A percentile compares a stretch with the other conserved stretches of the same genome.
Evolutionary conservation across 2,113 vertebrate genomes (phyloP).

Genomic region (Felis chaus): DNA sequence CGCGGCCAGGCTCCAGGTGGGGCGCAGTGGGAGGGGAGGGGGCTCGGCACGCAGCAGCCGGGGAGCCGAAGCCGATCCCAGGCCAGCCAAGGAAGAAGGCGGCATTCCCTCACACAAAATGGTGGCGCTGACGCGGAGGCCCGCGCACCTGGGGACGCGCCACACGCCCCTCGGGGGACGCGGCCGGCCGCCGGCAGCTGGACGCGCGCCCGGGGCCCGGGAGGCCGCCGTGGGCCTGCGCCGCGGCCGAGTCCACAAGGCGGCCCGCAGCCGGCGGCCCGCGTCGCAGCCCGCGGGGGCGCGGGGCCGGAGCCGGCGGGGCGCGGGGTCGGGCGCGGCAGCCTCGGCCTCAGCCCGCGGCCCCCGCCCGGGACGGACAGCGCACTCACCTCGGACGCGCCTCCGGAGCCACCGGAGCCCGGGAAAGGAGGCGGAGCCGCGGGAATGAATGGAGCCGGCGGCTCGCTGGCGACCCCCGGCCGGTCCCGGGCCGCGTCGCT

Average conservation of each 20-base stretch:
- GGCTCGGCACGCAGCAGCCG: neutral
- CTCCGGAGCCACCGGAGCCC: neutral
- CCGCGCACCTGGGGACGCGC: conserved; percentile 56
- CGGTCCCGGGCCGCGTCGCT: neutral
- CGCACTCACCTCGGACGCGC: conserved; percentile 60
- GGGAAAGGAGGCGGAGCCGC: conserved; percentile 64
- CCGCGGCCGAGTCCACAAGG: neutral
- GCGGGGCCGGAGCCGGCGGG: neutral
- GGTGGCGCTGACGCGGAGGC: conserved; percentile 56
- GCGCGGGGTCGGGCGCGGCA: neutral
- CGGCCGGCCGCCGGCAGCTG: neutral
- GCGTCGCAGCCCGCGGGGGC: neutral
- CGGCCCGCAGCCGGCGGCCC: no score
- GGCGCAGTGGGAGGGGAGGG: neutral
- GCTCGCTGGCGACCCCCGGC: neutral
- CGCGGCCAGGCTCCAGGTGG: neutral
- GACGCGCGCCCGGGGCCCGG: neutral
- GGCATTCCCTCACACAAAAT: conserved; percentile 70
- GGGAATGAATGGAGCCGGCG: conserved; percentile 71
- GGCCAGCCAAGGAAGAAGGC: no score
- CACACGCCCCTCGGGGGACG: neutral
- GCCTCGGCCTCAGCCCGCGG: neutral
- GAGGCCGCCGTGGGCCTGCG: neutral
- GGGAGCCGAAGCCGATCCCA: fast-evolving
- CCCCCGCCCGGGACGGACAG: neutral